A percentile compares a stretch with the other conserved stretches of the same genome.
Conservation (phyloP, 2,797 vertebrate species). For the Molossus alvarezi region DNA sequence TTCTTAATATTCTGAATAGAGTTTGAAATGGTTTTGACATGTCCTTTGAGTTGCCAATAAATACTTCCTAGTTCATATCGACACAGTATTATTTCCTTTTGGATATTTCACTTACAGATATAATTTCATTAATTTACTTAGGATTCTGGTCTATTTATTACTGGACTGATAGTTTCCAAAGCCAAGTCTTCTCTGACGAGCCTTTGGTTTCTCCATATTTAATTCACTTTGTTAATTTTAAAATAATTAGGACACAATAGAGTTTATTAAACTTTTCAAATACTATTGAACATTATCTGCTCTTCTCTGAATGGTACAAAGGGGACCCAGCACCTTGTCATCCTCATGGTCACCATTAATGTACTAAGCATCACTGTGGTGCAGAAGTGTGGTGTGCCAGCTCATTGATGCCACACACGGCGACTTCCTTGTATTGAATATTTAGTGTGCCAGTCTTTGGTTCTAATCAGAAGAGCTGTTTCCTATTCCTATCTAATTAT, state of each 20-base stretch:
- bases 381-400: neutral
- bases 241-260: constrained; percentile 43
- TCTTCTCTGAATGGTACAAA: constrained; percentile 25
- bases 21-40: constrained; percentile 58
- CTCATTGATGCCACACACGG: neutral
- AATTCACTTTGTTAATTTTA: constrained; percentile 63
- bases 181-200: neutral
- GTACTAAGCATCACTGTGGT: neutral
- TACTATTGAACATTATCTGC: neutral
- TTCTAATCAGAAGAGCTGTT: constrained; percentile 78
- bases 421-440: neutral
- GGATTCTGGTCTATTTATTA: constrained; percentile 41
- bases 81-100: constrained; percentile 19
- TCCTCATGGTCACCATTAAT: neutral
- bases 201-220: constrained; percentile 15
- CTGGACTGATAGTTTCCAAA: neutral
- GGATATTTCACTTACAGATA: constrained; percentile 44
- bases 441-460: constrained; percentile 39
- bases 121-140: constrained; percentile 63
- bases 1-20: constrained; percentile 55
- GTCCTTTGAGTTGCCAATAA: neutral
- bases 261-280: constrained; percentile 40
- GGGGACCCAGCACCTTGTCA: neutral
- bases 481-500: constrained; percentile 79
- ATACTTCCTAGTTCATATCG: constrained; percentile 26